These are phyloP conservation scores for Amiota minor DNA, from an alignment of 2,888 invertebrate species.

Conservation along the genomic window DNA sequence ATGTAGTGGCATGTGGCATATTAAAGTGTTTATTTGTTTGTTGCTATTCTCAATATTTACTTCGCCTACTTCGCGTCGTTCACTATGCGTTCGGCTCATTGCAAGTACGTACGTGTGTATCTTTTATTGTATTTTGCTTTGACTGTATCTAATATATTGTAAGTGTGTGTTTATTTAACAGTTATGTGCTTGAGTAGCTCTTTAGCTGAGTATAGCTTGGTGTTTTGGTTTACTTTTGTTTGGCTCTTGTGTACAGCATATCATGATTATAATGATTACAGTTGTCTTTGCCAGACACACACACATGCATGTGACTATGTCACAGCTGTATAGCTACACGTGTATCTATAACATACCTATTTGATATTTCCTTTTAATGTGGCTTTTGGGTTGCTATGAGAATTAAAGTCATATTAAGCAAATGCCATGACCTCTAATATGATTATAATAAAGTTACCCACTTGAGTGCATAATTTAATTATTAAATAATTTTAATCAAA, in stretches of 20 bases:
- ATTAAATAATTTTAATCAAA: constrained; percentile 1
- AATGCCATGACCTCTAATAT: not conserved
- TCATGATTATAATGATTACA: constrained; percentile 17
- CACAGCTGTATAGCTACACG: not conserved
- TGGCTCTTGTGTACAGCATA: not conserved
- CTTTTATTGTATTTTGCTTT: constrained; percentile 5
- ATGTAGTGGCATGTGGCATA: not conserved
- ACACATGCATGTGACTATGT: not conserved
- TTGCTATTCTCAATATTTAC: not conserved
- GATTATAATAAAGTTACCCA: not conserved
- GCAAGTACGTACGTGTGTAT: not conserved
- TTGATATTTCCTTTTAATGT: too few species aligned
- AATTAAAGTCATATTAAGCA: not conserved
- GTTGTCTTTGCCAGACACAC: not conserved
- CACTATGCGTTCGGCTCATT: not conserved
- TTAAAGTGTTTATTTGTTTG: constrained; percentile 4
- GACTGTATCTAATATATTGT: not conserved
- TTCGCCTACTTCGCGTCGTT: not conserved
- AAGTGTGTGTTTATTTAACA: constrained; percentile 22
- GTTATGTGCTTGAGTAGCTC: constrained; percentile 13
- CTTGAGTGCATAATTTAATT: constrained; percentile 17
- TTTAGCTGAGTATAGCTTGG: not conserved
- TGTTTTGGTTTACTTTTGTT: not conserved
- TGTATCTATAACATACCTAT: too few species aligned
- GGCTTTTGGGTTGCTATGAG: too few species aligned